Evolutionary conservation across 2,888 invertebrate species (phyloP).

Genomic region (Acleris cristana): DNA sequence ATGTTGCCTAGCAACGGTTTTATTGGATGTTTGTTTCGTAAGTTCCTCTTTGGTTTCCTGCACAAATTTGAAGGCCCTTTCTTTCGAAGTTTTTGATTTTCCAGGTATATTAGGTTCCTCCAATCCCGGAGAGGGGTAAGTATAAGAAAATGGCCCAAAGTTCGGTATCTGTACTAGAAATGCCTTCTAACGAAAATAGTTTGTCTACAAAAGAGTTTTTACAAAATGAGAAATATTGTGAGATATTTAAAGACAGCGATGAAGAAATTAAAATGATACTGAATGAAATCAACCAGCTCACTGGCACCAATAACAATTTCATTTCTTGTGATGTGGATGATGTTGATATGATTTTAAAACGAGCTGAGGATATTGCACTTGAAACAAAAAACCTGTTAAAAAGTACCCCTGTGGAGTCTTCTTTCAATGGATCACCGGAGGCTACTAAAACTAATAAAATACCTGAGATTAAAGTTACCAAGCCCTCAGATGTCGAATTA

Average conservation of each 20-base stretch:
- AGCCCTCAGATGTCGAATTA: conserved; percentile 55
- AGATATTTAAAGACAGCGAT: conserved; percentile 74
- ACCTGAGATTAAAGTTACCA: conserved; percentile 73
- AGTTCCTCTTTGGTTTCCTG: no score
- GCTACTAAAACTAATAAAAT: conserved; percentile 48
- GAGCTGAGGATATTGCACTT: conserved; percentile 71
- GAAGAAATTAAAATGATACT: conserved; percentile 88
- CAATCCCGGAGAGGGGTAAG: background rate
- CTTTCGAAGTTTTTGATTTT: background rate
- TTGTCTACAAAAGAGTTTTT: conserved; percentile 74
- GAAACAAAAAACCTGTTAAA: conserved; percentile 72
- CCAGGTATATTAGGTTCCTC: background rate
- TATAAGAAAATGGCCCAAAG: conserved; percentile 56
- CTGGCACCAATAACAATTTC: conserved; percentile 58
- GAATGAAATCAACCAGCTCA: conserved; percentile 86
- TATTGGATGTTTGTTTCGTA: conserved; percentile 31
- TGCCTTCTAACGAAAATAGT: conserved; percentile 69
- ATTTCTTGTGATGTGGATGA: conserved; percentile 68
- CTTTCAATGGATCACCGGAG: conserved; percentile 46
- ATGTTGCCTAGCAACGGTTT: conserved; percentile 54
- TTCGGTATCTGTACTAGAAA: conserved; percentile 50
- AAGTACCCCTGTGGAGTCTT: conserved; percentile 56
- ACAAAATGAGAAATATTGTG: conserved; percentile 71
- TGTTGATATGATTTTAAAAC: conserved; percentile 73
- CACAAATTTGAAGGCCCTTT: conserved; percentile 32